Evolutionary conservation across 2,888 invertebrate species (phyloP).

Genomic region (Fabriciana adippe): DNA sequence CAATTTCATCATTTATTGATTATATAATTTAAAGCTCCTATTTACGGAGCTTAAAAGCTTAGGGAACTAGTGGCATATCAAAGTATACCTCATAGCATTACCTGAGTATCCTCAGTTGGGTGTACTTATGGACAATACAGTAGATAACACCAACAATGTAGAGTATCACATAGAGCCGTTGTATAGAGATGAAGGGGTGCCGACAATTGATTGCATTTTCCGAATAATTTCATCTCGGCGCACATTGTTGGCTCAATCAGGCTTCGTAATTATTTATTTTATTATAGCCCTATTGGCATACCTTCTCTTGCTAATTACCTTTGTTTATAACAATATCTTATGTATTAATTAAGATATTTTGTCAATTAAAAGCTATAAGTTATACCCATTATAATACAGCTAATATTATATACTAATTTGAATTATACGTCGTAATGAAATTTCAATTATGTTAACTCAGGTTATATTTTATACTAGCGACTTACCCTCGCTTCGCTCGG

Average conservation of each 20-base stretch:
- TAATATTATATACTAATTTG: too few relatives aligned
- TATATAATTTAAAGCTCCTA: too few relatives aligned
- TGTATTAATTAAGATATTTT: background rate
- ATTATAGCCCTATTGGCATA: slow-evolving; percentile 11
- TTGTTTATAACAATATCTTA: background rate
- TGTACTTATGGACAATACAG: background rate
- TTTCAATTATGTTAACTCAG: too few relatives aligned
- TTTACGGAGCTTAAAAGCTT: too few relatives aligned
- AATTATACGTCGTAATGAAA: too few relatives aligned
- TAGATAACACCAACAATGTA: background rate
- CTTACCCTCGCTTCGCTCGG: too few relatives aligned
- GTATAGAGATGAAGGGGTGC: slow-evolving; percentile 13
- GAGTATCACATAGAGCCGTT: background rate
- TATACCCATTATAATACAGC: too few relatives aligned
- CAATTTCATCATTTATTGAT: too few relatives aligned
- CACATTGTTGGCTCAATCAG: slow-evolving; percentile 22
- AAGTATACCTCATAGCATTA: too few relatives aligned
- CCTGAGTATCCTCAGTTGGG: too few relatives aligned
- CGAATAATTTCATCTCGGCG: slow-evolving; percentile 17
- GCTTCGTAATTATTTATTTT: slow-evolving; percentile 15
- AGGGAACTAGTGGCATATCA: too few relatives aligned
- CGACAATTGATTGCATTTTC: slow-evolving; percentile 22
- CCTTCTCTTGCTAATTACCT: background rate
- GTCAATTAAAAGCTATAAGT: background rate
- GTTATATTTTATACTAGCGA: too few relatives aligned